Evolutionary conservation across 2,888 invertebrate genomes (phyloP).

Genomic region (Mimas tiliae): DNA sequence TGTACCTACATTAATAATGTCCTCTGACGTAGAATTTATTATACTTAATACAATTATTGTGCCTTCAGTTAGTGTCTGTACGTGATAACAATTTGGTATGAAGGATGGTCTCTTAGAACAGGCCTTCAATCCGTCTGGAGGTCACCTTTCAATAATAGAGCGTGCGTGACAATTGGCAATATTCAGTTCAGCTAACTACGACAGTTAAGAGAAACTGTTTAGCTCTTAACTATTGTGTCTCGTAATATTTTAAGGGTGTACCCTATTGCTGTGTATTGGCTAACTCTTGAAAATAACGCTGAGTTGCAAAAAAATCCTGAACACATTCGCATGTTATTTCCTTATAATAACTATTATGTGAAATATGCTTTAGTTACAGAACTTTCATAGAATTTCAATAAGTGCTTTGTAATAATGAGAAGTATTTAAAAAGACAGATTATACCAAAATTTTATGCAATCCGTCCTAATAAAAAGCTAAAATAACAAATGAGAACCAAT

Average conservation of each 20-base stretch:
- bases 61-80: not conserved
- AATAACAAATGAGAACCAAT: too few species aligned
- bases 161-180: constrained; percentile 24
- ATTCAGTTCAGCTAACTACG: not conserved
- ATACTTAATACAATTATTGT: not conserved
- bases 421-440: too few species aligned
- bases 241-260: too few species aligned
- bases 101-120: constrained; percentile 1
- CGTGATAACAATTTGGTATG: constrained; percentile 15
- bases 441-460: too few species aligned
- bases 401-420: too few species aligned
- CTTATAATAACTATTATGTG: too few species aligned
- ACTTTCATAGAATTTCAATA: not conserved
- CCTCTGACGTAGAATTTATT: not conserved
- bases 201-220: not conserved
- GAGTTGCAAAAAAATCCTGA: too few species aligned
- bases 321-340: too few species aligned
- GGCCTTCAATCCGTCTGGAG: constrained; percentile 19
- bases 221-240: not conserved
- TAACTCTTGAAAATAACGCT: too few species aligned
- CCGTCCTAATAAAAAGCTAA: too few species aligned
- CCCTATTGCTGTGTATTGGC: too few species aligned
- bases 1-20: not conserved
- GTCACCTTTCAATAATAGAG: constrained; percentile 19
- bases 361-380: too few species aligned